These are phyloP conservation scores for Brevimyrus niger DNA, from an alignment of 2,113 vertebrate genomes.

Conservation along the genomic window DNA sequence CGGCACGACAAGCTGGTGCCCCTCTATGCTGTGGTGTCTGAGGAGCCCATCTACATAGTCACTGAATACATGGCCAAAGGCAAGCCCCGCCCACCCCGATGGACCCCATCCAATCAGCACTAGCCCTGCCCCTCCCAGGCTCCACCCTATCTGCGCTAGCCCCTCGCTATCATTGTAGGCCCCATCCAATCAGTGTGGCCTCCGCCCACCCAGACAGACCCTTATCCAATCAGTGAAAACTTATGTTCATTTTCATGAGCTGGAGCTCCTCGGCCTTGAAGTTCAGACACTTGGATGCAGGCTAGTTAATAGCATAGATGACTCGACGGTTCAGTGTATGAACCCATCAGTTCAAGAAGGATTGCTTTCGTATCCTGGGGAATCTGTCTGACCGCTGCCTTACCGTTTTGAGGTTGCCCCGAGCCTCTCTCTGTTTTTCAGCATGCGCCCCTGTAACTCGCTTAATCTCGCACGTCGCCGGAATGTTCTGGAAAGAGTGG, in stretches of 20 bases:
- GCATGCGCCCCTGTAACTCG: background rate
- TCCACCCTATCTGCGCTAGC: background rate
- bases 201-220: background rate
- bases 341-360: background rate
- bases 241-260: background rate
- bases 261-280: background rate
- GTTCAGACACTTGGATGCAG: background rate
- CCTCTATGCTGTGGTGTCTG: conserved; percentile 86
- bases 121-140: background rate
- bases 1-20: conserved; percentile 90
- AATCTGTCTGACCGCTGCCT: background rate
- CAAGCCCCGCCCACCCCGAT: conserved; percentile 28
- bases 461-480: background rate
- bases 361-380: background rate
- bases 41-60: conserved; percentile 92
- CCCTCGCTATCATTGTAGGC: background rate
- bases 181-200: background rate
- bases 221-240: background rate
- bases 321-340: background rate
- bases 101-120: background rate
- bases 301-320: background rate
- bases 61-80: conserved; percentile 97
- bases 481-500: background rate
- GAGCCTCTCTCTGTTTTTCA: background rate
- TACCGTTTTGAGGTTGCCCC: background rate